These are phyloP conservation scores for Drosophila niveifrons DNA, from an alignment of 2,888 invertebrate genomes.

Conservation along the genomic window DNA sequence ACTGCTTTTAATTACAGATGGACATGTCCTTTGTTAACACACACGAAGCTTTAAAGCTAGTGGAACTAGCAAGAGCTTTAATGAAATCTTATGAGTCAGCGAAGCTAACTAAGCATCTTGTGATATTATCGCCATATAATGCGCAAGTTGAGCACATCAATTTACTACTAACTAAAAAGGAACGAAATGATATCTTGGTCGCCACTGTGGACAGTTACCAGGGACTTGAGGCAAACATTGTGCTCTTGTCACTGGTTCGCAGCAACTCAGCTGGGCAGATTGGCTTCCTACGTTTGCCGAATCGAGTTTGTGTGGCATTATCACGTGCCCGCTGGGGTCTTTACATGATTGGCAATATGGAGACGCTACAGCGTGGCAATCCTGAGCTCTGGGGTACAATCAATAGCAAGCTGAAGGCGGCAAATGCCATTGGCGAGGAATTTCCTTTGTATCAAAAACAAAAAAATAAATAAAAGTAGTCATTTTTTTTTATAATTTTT, in stretches of 20 bases:
- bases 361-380: conserved; percentile 86
- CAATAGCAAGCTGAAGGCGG: conserved; percentile 84
- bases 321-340: conserved; percentile 90
- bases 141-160: conserved; percentile 72
- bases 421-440: conserved; percentile 86
- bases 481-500: conserved; percentile 31
- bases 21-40: conserved; percentile 70
- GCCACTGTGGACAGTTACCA: conserved; percentile 92
- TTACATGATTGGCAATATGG: conserved; percentile 91
- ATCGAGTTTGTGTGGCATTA: conserved; percentile 92
- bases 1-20: conserved; percentile 31
- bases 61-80: conserved; percentile 53
- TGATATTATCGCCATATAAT: conserved; percentile 87
- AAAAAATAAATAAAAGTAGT: conserved; percentile 24
- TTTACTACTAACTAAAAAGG: conserved; percentile 27
- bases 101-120: too few relatives aligned
- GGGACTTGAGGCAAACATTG: conserved; percentile 92
- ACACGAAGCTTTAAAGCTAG: conserved; percentile 61
- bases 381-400: conserved; percentile 87
- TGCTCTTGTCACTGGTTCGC: conserved; percentile 92
- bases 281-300: conserved; percentile 90
- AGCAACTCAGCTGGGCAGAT: conserved; percentile 89
- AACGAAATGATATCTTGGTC: conserved; percentile 78
- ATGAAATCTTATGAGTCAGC: conserved; percentile 86
- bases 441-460: conserved; percentile 71